Evolutionary conservation across 2,888 invertebrate genomes (phyloP), one percentile per base, ranked within the genome.

Genomic region (Eledona agricola): DNA sequence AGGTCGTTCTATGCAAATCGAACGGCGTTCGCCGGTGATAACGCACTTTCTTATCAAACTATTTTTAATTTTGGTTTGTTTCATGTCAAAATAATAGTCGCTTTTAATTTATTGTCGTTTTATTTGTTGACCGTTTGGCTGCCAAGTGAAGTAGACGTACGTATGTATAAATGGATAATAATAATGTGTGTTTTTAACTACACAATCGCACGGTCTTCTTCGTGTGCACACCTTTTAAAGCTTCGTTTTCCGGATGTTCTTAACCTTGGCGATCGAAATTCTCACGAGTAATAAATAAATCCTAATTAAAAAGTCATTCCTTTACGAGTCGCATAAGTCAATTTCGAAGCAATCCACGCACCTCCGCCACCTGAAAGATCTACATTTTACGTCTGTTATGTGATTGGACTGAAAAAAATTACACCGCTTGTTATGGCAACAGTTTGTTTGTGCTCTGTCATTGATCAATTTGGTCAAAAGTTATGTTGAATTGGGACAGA

Each of bases 171-270:
- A n/a, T n/a, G n/a, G n/a, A n/a, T n/a, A n/a, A n/a, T n/a, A n/a
- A n/a, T n/a, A n/a, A n/a, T n/a, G n/a, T n/a, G n/a, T n/a, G n/a
- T n/a, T n/a, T n/a, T n/a, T n/a, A n/a, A n/a, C n/a, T n/a, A n/a
- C n/a, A n/a, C n/a, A n/a, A n/a, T n/a, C n/a, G n/a, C n/a, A n/a
- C n/a, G n/a, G n/a, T n/a, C n/a, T n/a, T n/a, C n/a, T n/a, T n/a
- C n/a, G n/a, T n/a, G n/a, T n/a, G n/a, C n/a, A n/a, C n/a, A n/a
- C n/a, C n/a, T n/a, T n/a, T n/a, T n/a, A n/a, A n/a, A n/a, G n/a
- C n/a, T n/a, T n/a, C n/a, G n/a, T n/a, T 32, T 45, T 45, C 45
- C 45, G 32, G 45, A 45, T 34, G 34, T 45, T 34, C 22, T 45
- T 25, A 34, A 25, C 45, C 45, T 45, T 45, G 45, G 9, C 15